phyloP scores from a whole-genome alignment of 2,113 vertebrate species.

The Pygoscelis antarcticus region DNA sequence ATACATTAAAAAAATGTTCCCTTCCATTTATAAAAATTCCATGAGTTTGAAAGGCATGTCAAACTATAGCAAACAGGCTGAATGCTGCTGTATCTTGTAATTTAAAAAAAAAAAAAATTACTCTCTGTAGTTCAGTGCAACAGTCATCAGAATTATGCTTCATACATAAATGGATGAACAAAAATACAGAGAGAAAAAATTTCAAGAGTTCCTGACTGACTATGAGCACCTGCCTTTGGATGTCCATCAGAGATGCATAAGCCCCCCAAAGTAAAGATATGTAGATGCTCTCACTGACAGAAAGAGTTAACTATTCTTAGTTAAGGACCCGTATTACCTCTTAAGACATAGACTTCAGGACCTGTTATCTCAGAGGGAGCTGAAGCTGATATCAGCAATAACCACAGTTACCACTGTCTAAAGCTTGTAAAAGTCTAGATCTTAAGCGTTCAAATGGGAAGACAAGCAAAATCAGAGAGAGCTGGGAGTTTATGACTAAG shows the following conservation, averaged over 20 bases:
- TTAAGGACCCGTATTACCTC: neutral
- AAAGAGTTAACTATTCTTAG: neutral
- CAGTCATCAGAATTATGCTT: neutral
- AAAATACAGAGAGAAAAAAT: neutral
- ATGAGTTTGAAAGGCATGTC: neutral
- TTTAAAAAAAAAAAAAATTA: neutral
- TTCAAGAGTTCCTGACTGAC: neutral
- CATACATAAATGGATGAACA: neutral
- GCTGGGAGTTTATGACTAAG: neutral
- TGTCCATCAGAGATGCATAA: neutral
- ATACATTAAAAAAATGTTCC: neutral
- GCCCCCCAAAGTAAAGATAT: neutral
- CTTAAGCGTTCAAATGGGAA: neutral
- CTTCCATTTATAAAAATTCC: neutral
- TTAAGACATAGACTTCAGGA: neutral
- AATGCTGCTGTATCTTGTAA: neutral
- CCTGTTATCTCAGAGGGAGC: neutral
- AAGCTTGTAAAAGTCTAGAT: neutral
- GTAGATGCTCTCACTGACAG: neutral
- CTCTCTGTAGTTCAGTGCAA: neutral
- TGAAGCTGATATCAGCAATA: neutral
- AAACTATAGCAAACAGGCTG: neutral
- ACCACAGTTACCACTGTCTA: neutral
- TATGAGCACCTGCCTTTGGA: neutral
- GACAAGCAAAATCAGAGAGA: neutral